Evolutionary conservation across 2,113 vertebrate genomes (phyloP), one percentile per base, ranked within the genome.

Genomic region (Thryonomys swinderianus): DNA sequence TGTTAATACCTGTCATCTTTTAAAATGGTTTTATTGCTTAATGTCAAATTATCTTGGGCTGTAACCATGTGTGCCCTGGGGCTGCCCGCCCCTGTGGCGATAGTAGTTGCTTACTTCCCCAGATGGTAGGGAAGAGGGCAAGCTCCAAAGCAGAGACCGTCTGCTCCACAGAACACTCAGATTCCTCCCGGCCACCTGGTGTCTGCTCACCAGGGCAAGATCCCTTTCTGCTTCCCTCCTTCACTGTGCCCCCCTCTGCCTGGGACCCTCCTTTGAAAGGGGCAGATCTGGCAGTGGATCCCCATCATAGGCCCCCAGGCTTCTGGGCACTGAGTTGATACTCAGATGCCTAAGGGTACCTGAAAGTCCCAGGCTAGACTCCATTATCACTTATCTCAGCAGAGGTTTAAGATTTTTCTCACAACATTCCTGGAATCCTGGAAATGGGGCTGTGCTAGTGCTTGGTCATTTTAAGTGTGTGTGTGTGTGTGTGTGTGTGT

Each of bases 1-100:
- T 84, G 14, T 55, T 94, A 27, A 85, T n/a, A n/a, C 69, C 73
- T 8, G 71, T 80, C 91, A 71, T 67, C 51, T 88, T 83, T 66
- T 64, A 55, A 62, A 53, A 30, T 62, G 34, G 45, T 73, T 79
- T 91, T 80, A 40, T 59, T 67, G 51, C 21, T 66, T 13, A 25
- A 71, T 9, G 55, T 85, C 53, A 85, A 51, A 30, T 30, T 62
- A 62, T 45, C 66, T 93, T 88, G 78, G 13, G 42, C 59, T 57
- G 2, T n/a, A 69, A 94, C n/a, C 2, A 8, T 74, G 42, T 8
- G 37, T 78, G 81, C 13, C 55, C 55, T 48, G 42, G 42, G 37
- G 20, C 59, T 89, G 66, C 48, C 32, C n/a, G 55, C 59, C 34
- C 11, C 37, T 25, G 10, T 82, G 61, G 30, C 55, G 45, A 67